A percentile compares a stretch with the other conserved stretches of the same genome.
phyloP scores from a whole-genome alignment of 2,113 vertebrate genomes.

The Chloroceryle aenea region DNA sequence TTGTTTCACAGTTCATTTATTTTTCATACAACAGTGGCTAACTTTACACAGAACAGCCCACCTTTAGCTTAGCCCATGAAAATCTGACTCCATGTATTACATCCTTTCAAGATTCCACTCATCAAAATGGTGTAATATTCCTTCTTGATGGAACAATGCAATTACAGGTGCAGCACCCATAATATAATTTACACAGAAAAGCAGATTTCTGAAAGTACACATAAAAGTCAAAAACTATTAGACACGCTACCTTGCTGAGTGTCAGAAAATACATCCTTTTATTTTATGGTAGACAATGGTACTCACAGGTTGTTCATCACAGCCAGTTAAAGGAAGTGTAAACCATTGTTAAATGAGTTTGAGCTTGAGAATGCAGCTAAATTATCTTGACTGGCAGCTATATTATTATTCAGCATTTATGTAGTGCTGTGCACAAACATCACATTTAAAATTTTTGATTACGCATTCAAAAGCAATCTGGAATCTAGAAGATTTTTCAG shows the following conservation, averaged over 20 bases:
- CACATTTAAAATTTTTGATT: neutral
- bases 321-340: neutral
- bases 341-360: neutral
- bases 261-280: neutral
- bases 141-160: neutral
- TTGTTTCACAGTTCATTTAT: neutral
- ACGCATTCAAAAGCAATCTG: neutral
- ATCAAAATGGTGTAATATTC: neutral
- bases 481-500: neutral
- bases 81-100: neutral
- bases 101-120: neutral
- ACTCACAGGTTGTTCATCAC: neutral
- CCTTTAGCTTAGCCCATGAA: neutral
- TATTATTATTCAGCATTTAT: constrained; percentile 5
- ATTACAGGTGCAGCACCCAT: neutral
- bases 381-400: constrained; percentile 22
- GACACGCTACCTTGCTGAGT: neutral
- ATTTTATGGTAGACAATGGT: neutral
- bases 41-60: neutral
- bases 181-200: neutral
- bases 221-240: neutral
- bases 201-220: neutral
- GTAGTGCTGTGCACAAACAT: neutral
- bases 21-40: neutral
- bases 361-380: neutral